A percentile compares a stretch with the other conserved stretches of the same genome.
Conservation (phyloP, 2,888 invertebrate species). For the Patella caerulea region DNA sequence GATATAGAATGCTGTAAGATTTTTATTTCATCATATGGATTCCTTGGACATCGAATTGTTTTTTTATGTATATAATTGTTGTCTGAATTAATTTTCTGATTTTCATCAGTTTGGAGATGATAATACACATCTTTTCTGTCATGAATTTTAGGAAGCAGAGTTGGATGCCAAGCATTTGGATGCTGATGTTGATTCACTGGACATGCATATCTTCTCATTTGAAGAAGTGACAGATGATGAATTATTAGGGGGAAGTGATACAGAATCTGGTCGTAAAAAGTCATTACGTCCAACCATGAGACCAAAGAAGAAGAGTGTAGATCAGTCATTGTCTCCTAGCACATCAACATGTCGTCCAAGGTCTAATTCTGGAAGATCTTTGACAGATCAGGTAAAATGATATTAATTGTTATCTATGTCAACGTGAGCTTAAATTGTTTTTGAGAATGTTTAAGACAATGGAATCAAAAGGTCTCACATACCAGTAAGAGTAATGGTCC, state of each 20-base stretch:
- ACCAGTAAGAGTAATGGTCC: no score
- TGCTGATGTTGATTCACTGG: conserved; percentile 29
- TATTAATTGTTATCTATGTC: neutral
- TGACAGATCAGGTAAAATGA: conserved; percentile 82
- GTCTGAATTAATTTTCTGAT: no score
- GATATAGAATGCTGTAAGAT: no score
- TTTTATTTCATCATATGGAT: no score
- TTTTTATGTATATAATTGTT: no score
- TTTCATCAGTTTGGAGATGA: no score
- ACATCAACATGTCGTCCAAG: conserved; percentile 74
- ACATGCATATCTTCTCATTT: conserved; percentile 7
- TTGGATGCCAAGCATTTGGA: conserved; percentile 51
- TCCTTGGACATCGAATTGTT: no score
- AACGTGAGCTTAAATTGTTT: neutral
- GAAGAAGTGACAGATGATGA: conserved; percentile 23
- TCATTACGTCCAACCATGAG: neutral
- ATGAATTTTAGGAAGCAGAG: conserved; percentile 44
- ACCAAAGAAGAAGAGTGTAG: conserved; percentile 20
- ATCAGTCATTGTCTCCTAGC: conserved; percentile 15
- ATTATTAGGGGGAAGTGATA: conserved; percentile 20
- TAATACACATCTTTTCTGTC: no score
- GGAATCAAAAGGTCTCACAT: no score
- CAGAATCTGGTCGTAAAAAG: conserved; percentile 14
- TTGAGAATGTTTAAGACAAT: no score
- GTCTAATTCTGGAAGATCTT: conserved; percentile 87